Evolutionary conservation across 64 coral and sea anemone genomes (phyloP).

Genomic region (Anthopleura sola): DNA sequence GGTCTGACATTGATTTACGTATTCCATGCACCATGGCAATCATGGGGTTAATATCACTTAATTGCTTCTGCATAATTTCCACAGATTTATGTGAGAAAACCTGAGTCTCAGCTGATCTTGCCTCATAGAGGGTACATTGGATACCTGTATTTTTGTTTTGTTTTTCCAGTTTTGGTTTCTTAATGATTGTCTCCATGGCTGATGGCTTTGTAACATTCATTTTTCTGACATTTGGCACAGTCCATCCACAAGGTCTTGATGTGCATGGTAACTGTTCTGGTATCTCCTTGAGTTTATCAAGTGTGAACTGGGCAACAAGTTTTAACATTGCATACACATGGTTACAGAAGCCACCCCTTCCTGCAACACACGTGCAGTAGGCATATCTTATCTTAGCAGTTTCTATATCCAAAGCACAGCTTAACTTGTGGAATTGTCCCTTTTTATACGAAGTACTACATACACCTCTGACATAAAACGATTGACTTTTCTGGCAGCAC

Average conservation of each 20-base stretch:
- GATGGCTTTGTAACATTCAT: background rate
- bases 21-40: background rate
- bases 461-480: conserved; percentile 47
- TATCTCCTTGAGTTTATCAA: conserved; percentile 25
- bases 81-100: background rate
- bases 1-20: background rate
- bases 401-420: conserved; percentile 33
- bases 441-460: conserved; percentile 65
- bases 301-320: conserved; percentile 43
- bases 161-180: conserved; percentile 20
- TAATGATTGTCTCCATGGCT: conserved; percentile 53
- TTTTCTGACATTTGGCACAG: background rate
- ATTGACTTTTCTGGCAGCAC: conserved; percentile 27
- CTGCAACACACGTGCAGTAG: conserved; percentile 40
- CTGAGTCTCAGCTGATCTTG: background rate
- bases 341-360: conserved; percentile 60
- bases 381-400: conserved; percentile 48
- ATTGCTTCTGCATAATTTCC: background rate
- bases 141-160: conserved; percentile 10
- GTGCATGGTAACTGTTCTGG: conserved; percentile 32
- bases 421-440: conserved; percentile 40
- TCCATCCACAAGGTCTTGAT: conserved; percentile 63
- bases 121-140: conserved; percentile 38
- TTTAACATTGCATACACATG: conserved; percentile 48
- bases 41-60: background rate